Conservation (phyloP, 2,888 invertebrate genomes). For the Drosophila borborema region DNA sequence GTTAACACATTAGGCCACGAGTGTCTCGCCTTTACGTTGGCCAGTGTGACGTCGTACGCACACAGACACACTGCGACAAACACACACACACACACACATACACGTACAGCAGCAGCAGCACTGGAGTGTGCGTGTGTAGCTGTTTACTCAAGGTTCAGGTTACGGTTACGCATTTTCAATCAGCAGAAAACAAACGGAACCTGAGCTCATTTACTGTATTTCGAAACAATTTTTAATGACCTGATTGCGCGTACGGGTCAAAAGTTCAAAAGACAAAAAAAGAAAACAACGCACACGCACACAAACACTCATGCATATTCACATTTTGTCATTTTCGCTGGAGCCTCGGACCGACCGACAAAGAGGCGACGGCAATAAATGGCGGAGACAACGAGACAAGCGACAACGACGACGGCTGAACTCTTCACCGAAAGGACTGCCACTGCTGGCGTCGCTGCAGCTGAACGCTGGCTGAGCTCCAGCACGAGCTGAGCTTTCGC, state of each 20-base stretch:
- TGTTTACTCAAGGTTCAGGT: slow-evolving; percentile 80
- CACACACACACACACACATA: neutral
- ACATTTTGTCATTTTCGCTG: slow-evolving; percentile 77
- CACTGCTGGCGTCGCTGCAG: slow-evolving; percentile 71
- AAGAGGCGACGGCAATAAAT: slow-evolving; percentile 51
- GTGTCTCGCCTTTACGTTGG: slow-evolving; percentile 39
- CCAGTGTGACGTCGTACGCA: slow-evolving; percentile 65
- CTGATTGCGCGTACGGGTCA: slow-evolving; percentile 83
- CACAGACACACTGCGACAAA: slow-evolving; percentile 25
- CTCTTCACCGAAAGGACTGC: slow-evolving; percentile 81
- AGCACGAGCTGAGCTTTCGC: slow-evolving; percentile 52
- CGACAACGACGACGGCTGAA: slow-evolving; percentile 62
- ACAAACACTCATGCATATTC: slow-evolving; percentile 46
- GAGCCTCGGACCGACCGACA: slow-evolving; percentile 58
- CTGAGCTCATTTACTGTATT: slow-evolving; percentile 29
- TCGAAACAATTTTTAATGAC: slow-evolving; percentile 64
- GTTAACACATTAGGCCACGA: slow-evolving; percentile 43
- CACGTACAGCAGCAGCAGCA: slow-evolving; percentile 1
- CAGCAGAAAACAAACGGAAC: slow-evolving; percentile 37
- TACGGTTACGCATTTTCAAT: slow-evolving; percentile 78
- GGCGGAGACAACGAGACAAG: slow-evolving; percentile 32
- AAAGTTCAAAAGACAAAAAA: slow-evolving; percentile 77
- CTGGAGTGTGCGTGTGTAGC: slow-evolving; percentile 38
- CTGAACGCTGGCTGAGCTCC: slow-evolving; percentile 43
- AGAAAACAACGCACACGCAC: slow-evolving; percentile 12